A percentile compares a stretch with the other conserved stretches of the same genome.
Conservation (phyloP, 2,797 vertebrate genomes). For the Luscinia luscinia region DNA sequence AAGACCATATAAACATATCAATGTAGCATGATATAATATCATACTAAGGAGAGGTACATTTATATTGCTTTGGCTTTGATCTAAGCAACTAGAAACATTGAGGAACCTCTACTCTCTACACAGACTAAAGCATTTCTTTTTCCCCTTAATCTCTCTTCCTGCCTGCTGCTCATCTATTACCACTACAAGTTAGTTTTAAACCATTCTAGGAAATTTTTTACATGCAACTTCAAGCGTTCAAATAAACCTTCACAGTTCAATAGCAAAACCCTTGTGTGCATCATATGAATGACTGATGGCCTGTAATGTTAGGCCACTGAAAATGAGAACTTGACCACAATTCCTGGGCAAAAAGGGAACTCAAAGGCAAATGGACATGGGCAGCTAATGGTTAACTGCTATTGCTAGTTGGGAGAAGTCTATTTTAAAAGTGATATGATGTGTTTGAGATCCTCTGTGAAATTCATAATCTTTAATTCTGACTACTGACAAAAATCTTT, state of each 20-base stretch:
- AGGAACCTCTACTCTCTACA: background rate
- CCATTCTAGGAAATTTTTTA: background rate
- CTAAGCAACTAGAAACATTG: background rate
- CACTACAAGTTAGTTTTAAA: background rate
- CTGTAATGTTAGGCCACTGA: background rate
- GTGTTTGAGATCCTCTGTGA: background rate
- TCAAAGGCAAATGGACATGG: background rate
- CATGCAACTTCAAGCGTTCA: background rate
- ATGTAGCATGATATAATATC: background rate
- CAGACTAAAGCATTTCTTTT: background rate
- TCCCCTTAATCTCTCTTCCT: background rate
- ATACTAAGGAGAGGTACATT: background rate
- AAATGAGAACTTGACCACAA: background rate
- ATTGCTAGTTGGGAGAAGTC: background rate
- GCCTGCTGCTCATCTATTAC: background rate
- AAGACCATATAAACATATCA: background rate
- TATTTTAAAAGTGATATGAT: background rate
- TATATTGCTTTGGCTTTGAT: background rate
- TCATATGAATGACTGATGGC: background rate
- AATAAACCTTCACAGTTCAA: background rate
- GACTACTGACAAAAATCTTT: background rate
- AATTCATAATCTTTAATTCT: background rate
- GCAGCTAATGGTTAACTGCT: background rate
- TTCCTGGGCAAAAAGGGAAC: background rate
- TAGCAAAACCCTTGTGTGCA: background rate